Evolutionary conservation across 2,888 invertebrate genomes (phyloP).

Genomic region (Leptinotarsa tumamoca): DNA sequence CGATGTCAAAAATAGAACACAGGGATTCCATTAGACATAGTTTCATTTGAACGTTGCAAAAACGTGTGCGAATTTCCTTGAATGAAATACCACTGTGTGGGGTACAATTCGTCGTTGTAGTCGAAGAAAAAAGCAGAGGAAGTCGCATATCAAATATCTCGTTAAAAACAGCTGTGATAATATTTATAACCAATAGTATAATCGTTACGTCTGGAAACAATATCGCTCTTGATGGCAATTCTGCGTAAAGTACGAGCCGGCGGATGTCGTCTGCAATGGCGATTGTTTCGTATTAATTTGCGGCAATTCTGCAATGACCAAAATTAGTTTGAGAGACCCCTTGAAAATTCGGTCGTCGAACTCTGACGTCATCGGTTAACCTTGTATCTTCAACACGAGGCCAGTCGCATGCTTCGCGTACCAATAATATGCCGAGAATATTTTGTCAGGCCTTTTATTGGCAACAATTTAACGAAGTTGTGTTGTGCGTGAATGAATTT

Average conservation of each 20-base stretch:
- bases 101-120: slow-evolving; percentile 38
- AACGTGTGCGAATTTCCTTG: slow-evolving; percentile 40
- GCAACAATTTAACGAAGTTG: slow-evolving; percentile 52
- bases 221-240: slow-evolving; percentile 43
- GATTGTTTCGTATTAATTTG: slow-evolving; percentile 55
- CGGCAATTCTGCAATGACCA: slow-evolving; percentile 49
- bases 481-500: slow-evolving; percentile 54
- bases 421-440: slow-evolving; percentile 51
- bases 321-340: slow-evolving; percentile 55
- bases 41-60: slow-evolving; percentile 10
- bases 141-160: slow-evolving; percentile 61
- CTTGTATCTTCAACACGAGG: slow-evolving; percentile 53
- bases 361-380: slow-evolving; percentile 59
- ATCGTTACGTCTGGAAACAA: slow-evolving; percentile 45
- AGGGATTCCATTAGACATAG: slow-evolving; percentile 3
- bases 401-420: slow-evolving; percentile 50
- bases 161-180: slow-evolving; percentile 60
- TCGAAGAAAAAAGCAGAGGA: slow-evolving; percentile 54
- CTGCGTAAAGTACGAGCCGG: slow-evolving; percentile 41
- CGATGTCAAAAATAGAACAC: neutral
- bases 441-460: slow-evolving; percentile 51
- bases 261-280: slow-evolving; percentile 51
- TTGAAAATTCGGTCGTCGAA: slow-evolving; percentile 56
- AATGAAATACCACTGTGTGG: slow-evolving; percentile 38
- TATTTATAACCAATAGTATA: slow-evolving; percentile 53